A percentile compares a stretch with the other conserved stretches of the same genome.
Conservation (phyloP, 2,888 invertebrate species). For the Cremastobaeus sp. region DNA sequence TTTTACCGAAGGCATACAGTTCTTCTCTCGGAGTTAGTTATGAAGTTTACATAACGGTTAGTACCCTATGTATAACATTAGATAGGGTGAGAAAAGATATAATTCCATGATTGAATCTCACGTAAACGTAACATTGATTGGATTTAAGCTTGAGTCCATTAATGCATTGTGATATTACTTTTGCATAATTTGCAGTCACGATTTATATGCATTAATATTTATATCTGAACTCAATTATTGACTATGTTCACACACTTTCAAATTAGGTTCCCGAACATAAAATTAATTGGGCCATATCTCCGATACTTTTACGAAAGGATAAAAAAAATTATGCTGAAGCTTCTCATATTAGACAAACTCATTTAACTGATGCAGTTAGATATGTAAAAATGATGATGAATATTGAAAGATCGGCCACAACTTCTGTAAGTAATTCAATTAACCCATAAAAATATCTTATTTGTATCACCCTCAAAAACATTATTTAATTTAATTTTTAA, state of each 20-base stretch:
- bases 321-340: constrained; percentile 79
- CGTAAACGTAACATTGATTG: no score
- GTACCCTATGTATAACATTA: constrained; percentile 5
- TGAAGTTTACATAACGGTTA: constrained; percentile 67
- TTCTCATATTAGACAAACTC: constrained; percentile 79
- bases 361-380: constrained; percentile 80
- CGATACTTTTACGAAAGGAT: constrained; percentile 80
- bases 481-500: not conserved
- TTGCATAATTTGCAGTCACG: no score
- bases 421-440: constrained; percentile 24
- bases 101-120: no score
- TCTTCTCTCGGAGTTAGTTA: constrained; percentile 67
- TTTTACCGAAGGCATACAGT: constrained; percentile 66
- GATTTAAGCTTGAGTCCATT: no score
- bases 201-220: no score
- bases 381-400: constrained; percentile 59
- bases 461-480: not conserved
- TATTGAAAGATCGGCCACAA: constrained; percentile 56
- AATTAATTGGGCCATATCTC: constrained; percentile 74
- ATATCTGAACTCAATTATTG: no score
- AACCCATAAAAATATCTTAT: not conserved
- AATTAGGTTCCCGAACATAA: constrained; percentile 72
- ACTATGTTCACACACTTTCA: no score
- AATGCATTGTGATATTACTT: no score
- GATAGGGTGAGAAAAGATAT: no score